Evolutionary conservation across 2,888 invertebrate species (phyloP).

Genomic region (Torymus auratus): DNA sequence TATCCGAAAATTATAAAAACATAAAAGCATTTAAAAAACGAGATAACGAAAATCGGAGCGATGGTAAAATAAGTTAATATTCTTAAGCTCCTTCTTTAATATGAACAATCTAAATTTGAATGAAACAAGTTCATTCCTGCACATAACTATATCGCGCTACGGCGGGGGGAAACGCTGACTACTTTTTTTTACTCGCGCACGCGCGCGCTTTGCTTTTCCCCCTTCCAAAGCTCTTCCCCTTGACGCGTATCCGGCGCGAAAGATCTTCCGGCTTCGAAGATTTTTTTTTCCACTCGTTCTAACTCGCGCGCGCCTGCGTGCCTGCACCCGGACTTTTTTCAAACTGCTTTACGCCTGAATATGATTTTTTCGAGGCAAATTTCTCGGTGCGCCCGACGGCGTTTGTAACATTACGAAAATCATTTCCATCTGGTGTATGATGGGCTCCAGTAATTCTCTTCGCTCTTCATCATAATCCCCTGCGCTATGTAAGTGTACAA

Average conservation of each 20-base stretch:
- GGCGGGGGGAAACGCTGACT: background rate
- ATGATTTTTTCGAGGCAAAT: constrained; percentile 12
- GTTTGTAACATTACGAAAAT: constrained; percentile 17
- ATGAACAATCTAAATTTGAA: constrained; percentile 36
- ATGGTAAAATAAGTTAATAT: constrained; percentile 16
- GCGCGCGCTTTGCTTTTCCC: constrained; percentile 5
- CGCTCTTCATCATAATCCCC: background rate
- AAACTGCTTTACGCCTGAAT: background rate
- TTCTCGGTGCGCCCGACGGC: background rate
- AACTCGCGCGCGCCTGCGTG: background rate
- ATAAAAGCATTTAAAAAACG: background rate
- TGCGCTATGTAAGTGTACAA: constrained; percentile 3
- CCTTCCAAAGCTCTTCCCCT: constrained; percentile 11
- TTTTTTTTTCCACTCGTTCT: background rate
- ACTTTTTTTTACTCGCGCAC: background rate
- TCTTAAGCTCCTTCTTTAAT: constrained; percentile 42
- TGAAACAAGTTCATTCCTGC: constrained; percentile 32
- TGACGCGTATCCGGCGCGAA: constrained; percentile 33
- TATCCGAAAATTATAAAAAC: background rate
- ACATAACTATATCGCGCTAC: background rate
- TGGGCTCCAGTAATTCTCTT: no score
- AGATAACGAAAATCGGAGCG: background rate
- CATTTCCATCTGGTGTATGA: background rate
- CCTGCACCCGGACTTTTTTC: constrained; percentile 19
- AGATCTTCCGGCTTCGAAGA: constrained; percentile 45